A percentile compares a stretch with the other conserved stretches of the same genome.
phyloP scores from a whole-genome alignment of 1,140 invertebrate genomes.

The Drosophila mojavensis region DNA sequence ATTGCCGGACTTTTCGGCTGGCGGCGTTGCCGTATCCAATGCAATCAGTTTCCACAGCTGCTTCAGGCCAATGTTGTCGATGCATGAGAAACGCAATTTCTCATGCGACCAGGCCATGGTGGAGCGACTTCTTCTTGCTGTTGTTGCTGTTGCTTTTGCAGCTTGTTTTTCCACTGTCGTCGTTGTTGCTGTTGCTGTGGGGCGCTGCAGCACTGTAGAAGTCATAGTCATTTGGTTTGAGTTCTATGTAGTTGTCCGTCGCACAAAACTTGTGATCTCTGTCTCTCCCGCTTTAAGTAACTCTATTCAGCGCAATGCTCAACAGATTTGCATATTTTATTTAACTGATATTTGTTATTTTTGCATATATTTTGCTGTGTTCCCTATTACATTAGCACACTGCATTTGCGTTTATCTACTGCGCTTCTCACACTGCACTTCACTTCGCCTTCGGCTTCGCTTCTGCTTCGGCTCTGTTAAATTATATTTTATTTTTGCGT shows the following conservation, averaged over 20 bases:
- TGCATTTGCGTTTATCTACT: slow-evolving; percentile 47
- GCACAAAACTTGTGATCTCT: slow-evolving; percentile 10
- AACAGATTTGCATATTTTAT: slow-evolving; percentile 66
- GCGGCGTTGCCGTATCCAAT: slow-evolving; percentile 65
- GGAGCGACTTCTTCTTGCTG: slow-evolving; percentile 42
- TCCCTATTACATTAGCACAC: slow-evolving; percentile 54
- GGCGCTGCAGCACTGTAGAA: slow-evolving; percentile 80
- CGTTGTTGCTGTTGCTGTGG: slow-evolving; percentile 51
- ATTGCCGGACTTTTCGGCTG: slow-evolving; percentile 51
- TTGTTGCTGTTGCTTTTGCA: slow-evolving; percentile 37
- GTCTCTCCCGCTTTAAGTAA: slow-evolving; percentile 23
- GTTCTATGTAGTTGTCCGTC: slow-evolving; percentile 23
- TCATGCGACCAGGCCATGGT: slow-evolving; percentile 83
- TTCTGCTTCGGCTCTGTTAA: slow-evolving; percentile 6
- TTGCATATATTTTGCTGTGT: slow-evolving; percentile 47
- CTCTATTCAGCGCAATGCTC: slow-evolving; percentile 41
- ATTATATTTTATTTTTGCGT: slow-evolving; percentile 25
- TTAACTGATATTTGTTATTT: slow-evolving; percentile 4
- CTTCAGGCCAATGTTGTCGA: slow-evolving; percentile 80
- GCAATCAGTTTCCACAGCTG: slow-evolving; percentile 82
- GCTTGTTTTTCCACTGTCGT: slow-evolving; percentile 44
- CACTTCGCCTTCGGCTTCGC: slow-evolving; percentile 22
- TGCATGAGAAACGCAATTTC: slow-evolving; percentile 81
- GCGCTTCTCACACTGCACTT: slow-evolving; percentile 46
- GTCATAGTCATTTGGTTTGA: slow-evolving; percentile 76